Conservation (phyloP, 1,140 invertebrate genomes). For the Leucophenga varia region DNA sequence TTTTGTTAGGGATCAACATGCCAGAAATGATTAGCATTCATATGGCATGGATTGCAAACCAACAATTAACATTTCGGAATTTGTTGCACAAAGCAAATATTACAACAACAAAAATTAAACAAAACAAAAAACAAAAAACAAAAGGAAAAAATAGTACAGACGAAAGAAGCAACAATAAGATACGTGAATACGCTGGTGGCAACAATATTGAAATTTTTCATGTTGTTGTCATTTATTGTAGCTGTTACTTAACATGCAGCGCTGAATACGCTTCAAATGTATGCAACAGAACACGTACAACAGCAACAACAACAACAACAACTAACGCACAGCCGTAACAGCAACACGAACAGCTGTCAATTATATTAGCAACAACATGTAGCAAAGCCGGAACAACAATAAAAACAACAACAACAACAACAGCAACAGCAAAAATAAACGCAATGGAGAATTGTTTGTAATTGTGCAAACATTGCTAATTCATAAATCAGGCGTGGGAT, state of each 20-base stretch:
- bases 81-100: too few relatives aligned
- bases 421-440: not conserved
- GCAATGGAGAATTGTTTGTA: too few relatives aligned
- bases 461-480: slow-evolving; percentile 24
- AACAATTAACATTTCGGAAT: slow-evolving; percentile 53
- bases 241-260: slow-evolving; percentile 49
- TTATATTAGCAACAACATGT: slow-evolving; percentile 34
- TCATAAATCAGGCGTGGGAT: slow-evolving; percentile 52
- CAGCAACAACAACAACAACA: slow-evolving; percentile 18
- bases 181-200: too few relatives aligned
- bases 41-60: slow-evolving; percentile 49
- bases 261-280: slow-evolving; percentile 43
- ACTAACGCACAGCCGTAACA: slow-evolving; percentile 14
- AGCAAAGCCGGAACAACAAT: not conserved
- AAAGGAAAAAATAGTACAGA: slow-evolving; percentile 2
- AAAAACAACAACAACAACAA: slow-evolving; percentile 1
- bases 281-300: slow-evolving; percentile 47
- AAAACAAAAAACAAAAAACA: slow-evolving; percentile 32
- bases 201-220: too few relatives aligned
- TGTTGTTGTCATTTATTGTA: too few relatives aligned
- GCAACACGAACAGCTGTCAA: slow-evolving; percentile 46
- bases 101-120: too few relatives aligned
- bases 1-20: too few relatives aligned
- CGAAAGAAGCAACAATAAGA: slow-evolving; percentile 1
- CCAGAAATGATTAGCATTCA: slow-evolving; percentile 48